phyloP scores from a whole-genome alignment of 2,797 vertebrate species.

The Diceros bicornis region DNA sequence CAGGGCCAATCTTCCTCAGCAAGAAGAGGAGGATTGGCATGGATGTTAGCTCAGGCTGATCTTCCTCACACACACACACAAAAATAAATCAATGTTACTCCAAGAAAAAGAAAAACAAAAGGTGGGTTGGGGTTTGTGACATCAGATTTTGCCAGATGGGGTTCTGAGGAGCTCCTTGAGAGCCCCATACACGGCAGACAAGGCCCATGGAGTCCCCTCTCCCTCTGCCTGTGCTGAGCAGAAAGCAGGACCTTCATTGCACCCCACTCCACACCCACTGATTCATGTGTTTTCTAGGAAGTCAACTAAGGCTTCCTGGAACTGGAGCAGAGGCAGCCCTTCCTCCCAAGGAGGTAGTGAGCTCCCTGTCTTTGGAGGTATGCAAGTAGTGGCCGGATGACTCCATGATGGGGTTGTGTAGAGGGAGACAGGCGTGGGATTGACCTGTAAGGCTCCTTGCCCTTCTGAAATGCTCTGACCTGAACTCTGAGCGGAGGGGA shows the following conservation, averaged over 20 bases:
- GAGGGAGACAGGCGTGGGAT: background rate
- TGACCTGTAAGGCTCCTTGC: background rate
- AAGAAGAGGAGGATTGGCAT: too few species aligned
- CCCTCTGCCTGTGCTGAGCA: background rate
- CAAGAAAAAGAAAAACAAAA: background rate
- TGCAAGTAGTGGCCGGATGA: background rate
- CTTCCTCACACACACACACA: too few species aligned
- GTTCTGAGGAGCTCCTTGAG: background rate
- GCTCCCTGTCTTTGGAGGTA: background rate
- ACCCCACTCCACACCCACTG: background rate
- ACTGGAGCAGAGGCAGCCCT: background rate
- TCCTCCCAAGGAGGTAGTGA: slow-evolving; percentile 17
- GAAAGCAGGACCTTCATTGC: background rate
- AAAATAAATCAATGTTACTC: too few species aligned
- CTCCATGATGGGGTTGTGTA: background rate
- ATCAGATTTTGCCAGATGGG: background rate
- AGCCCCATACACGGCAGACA: background rate
- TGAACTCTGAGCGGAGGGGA: background rate
- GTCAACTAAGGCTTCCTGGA: background rate
- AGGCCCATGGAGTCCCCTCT: background rate
- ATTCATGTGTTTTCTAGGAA: background rate
- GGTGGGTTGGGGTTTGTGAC: background rate
- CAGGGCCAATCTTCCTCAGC: too few species aligned
- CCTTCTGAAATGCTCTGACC: background rate
- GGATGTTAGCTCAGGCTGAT: too few species aligned